A percentile compares a stretch with the other conserved stretches of the same genome.
Conservation (phyloP, 2,113 vertebrate genomes). For the Cairina moschata region DNA sequence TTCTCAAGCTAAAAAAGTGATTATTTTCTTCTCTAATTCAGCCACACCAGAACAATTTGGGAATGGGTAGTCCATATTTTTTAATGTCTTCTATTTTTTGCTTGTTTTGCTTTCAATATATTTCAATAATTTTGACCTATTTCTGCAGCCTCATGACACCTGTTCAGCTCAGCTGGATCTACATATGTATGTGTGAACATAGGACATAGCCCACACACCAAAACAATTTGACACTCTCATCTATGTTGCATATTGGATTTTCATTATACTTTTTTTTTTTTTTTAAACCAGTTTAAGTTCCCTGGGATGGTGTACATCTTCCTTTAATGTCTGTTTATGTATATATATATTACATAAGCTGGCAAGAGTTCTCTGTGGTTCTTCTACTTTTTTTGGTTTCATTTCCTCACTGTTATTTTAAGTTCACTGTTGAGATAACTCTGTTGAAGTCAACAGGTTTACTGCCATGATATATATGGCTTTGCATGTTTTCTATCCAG, state of each 20-base stretch:
- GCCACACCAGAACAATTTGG: background rate
- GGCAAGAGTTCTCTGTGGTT: background rate
- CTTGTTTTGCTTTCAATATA: background rate
- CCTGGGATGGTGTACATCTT: background rate
- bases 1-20: background rate
- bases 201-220: background rate
- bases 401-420: background rate
- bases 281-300: background rate
- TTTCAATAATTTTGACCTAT: background rate
- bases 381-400: background rate
- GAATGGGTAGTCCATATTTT: background rate
- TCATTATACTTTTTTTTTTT: background rate
- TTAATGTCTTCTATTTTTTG: background rate
- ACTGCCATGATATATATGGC: background rate
- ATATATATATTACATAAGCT: background rate
- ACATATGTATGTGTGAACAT: background rate
- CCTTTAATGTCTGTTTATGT: background rate
- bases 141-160: background rate
- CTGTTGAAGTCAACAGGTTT: background rate
- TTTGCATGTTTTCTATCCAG: constrained; percentile 21
- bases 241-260: background rate
- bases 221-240: background rate
- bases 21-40: background rate
- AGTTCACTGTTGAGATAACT: background rate
- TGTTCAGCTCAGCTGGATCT: background rate